Evolutionary conservation across 2,113 vertebrate genomes (phyloP).

Genomic region (Lontra canadensis): DNA sequence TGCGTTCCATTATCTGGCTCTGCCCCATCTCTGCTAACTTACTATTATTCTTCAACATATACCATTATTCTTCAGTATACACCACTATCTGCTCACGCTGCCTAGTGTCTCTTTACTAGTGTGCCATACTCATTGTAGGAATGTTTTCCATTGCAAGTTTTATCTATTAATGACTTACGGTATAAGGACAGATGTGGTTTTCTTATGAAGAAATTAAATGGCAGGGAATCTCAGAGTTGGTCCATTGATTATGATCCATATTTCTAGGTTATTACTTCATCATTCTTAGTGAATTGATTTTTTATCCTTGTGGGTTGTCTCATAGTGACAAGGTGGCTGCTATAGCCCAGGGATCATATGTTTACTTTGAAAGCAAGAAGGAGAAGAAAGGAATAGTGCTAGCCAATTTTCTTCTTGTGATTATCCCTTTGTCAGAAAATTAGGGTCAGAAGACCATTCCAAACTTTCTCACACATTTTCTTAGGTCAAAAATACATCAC

Average conservation of each 20-base stretch:
- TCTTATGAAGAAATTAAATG: conserved; percentile 15
- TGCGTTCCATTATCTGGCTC: not conserved
- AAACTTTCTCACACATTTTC: not conserved
- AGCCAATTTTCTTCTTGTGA: not conserved
- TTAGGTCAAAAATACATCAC: not conserved
- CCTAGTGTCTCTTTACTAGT: not conserved
- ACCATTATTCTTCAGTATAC: not conserved
- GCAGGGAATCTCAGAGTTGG: not conserved
- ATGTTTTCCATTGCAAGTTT: not conserved
- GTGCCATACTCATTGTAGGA: not conserved
- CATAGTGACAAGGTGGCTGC: not conserved
- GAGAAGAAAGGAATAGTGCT: not conserved
- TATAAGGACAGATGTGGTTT: not conserved
- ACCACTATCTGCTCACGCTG: not conserved
- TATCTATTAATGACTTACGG: not conserved
- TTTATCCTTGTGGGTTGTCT: not conserved
- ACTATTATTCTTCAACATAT: not conserved
- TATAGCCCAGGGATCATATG: not conserved
- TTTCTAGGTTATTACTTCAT: not conserved
- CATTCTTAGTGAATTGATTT: not conserved
- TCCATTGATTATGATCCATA: not conserved
- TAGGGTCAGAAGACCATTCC: not conserved
- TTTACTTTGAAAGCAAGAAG: not conserved
- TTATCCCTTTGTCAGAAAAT: not conserved
- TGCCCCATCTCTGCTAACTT: not conserved